A percentile compares a stretch with the other conserved stretches of the same genome.
phyloP scores from a whole-genome alignment of 1,140 invertebrate species.

The Chrysomallon squamiferum region DNA sequence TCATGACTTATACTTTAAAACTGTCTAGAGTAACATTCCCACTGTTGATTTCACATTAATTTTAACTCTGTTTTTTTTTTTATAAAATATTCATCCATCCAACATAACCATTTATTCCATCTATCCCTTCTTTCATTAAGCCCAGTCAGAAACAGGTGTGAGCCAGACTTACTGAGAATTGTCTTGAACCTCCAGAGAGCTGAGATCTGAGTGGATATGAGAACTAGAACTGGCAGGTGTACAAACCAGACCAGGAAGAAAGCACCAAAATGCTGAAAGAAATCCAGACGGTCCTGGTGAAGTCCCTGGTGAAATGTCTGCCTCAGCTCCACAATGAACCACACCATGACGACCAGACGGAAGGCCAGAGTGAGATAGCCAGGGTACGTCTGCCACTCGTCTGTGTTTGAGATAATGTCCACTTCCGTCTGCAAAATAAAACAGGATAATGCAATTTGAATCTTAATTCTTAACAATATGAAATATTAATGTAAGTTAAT shows the following conservation, averaged over 20 bases:
- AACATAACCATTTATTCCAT: no score
- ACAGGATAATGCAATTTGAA: not conserved
- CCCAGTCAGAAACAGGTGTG: no score
- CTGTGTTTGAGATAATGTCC: constrained; percentile 93
- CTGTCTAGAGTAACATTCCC: no score
- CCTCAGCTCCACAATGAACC: constrained; percentile 92
- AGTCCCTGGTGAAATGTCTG: constrained; percentile 47
- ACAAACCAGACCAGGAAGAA: constrained; percentile 98
- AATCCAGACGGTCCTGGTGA: constrained; percentile 82
- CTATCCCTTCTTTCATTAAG: no score
- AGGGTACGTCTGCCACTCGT: constrained; percentile 96
- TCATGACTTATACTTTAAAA: no score
- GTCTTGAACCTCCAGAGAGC: constrained; percentile 95
- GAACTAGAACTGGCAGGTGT: constrained; percentile 91
- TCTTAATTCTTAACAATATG: no score
- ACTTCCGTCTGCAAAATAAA: constrained; percentile 79
- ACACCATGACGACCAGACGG: constrained; percentile 88
- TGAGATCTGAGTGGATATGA: constrained; percentile 91
- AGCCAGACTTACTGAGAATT: constrained; percentile 79
- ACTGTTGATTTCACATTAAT: no score
- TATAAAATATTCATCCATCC: no score
- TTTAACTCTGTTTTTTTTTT: no score
- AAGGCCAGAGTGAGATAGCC: constrained; percentile 91
- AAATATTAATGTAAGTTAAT: constrained; percentile 65
- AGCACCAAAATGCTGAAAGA: constrained; percentile 94